These are phyloP conservation scores for Enteromius thamalakanensis DNA, from an alignment of 2,797 vertebrate genomes.

Conservation along the genomic window DNA sequence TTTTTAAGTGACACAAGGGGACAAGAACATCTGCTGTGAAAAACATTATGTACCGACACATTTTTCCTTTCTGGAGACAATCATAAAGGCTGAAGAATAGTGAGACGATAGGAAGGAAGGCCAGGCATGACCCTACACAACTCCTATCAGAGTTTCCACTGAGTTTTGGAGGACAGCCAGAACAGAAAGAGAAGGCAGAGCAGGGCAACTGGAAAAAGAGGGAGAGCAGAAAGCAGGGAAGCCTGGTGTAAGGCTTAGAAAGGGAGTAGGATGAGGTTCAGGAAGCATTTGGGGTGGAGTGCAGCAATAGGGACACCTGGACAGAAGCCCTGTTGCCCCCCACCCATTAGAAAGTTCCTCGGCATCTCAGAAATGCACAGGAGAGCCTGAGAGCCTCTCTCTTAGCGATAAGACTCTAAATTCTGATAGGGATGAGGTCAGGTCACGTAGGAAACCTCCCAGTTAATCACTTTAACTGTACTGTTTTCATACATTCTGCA, in stretches of 20 bases:
- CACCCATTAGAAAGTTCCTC: conserved; percentile 26
- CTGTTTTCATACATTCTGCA: not conserved
- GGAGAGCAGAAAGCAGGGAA: conserved; percentile 6
- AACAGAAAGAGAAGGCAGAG: conserved; percentile 7
- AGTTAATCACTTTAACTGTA: conserved; percentile 13
- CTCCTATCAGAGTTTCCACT: conserved; percentile 60
- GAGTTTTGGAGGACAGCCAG: conserved; percentile 40
- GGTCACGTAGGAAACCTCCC: conserved; percentile 3
- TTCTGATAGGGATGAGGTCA: conserved; percentile 34
- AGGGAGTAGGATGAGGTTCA: conserved; percentile 24
- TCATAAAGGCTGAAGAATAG: conserved; percentile 45
- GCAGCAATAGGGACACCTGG: conserved; percentile 35
- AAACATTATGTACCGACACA: conserved; percentile 33
- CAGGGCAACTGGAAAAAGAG: conserved; percentile 10
- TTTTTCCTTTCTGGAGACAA: conserved; percentile 31
- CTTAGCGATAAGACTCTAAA: conserved; percentile 41
- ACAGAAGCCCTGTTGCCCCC: conserved; percentile 4
- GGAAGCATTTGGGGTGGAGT: conserved; percentile 39
- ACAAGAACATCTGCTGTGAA: conserved; percentile 4
- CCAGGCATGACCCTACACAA: conserved; percentile 41
- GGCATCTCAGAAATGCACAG: conserved; percentile 43
- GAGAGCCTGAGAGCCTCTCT: conserved; percentile 22
- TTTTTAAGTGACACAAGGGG: conserved; percentile 16
- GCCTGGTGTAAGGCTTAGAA: conserved; percentile 5
- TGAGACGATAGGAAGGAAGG: conserved; percentile 49